A percentile compares a stretch with the other conserved stretches of the same genome.
phyloP scores from a whole-genome alignment of 2,888 invertebrate genomes.

The Bombylius major region DNA sequence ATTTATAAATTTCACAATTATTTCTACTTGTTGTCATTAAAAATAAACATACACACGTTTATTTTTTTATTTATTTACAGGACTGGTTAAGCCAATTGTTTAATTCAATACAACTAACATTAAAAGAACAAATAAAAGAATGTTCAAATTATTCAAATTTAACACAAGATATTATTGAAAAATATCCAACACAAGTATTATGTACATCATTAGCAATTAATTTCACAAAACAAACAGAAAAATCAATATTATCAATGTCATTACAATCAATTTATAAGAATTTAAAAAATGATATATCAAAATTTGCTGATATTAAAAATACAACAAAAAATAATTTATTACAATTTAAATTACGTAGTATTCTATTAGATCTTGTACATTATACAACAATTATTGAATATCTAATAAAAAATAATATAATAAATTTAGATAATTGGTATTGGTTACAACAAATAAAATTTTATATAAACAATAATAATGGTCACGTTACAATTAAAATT shows the following conservation, averaged over 20 bases:
- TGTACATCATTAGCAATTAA: slow-evolving; percentile 73
- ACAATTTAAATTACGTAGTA: slow-evolving; percentile 77
- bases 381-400: slow-evolving; percentile 71
- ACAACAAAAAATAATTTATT: slow-evolving; percentile 44
- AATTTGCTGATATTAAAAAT: slow-evolving; percentile 26
- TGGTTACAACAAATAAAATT: slow-evolving; percentile 92
- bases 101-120: slow-evolving; percentile 64
- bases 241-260: slow-evolving; percentile 55
- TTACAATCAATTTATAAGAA: slow-evolving; percentile 41
- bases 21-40: no score
- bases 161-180: slow-evolving; percentile 39
- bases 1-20: no score
- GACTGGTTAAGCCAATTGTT: slow-evolving; percentile 49
- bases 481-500: slow-evolving; percentile 50
- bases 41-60: no score
- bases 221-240: slow-evolving; percentile 76
- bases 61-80: slow-evolving; percentile 14
- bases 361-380: slow-evolving; percentile 89
- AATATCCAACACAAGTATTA: slow-evolving; percentile 54
- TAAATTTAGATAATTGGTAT: slow-evolving; percentile 63
- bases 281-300: slow-evolving; percentile 36
- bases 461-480: slow-evolving; percentile 43
- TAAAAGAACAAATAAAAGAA: slow-evolving; percentile 52
- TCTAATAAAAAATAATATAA: slow-evolving; percentile 56
- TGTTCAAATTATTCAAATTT: slow-evolving; percentile 38